Evolutionary conservation across 2,113 vertebrate genomes (phyloP), one percentile per base, ranked within the genome.

Genomic region (Sula dactylatra): DNA sequence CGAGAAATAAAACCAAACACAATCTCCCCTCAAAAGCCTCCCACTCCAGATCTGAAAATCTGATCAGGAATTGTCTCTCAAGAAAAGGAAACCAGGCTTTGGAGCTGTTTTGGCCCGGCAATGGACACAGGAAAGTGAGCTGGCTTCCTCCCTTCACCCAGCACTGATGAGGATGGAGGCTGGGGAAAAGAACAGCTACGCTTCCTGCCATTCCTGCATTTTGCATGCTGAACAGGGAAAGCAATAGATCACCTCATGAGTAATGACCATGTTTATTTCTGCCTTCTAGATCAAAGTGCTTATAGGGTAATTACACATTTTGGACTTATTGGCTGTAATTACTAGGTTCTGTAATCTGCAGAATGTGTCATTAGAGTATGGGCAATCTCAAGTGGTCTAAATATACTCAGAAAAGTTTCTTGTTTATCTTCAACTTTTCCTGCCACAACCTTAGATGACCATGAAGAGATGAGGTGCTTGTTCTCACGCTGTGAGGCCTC

Each of bases 261-360:
- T 32, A 91, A 79, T 26, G 2, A 40, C 90, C 80, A 1, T 9
- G 31, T 47, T 72, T 32, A 26, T 56, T 82, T 86, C 86, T 93
- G 88, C 67, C 72, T 93, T 56, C 69, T 6, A 87, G 62, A 40
- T 82, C 80, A 13, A 61, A 94, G 69, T n/a, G 61, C 65, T 90
- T 29, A 50, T 52, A 38, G 86, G 71, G 81, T 94, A 95, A 96
- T 97, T 92, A 91, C 64, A 66, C 42, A 49, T 76, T 95, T 83
- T 91, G 90, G 90, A 78, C 83, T 93, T 91, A 90, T 70, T 93
- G 97, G 84, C 56, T 91, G n/a, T 97, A 97, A 97, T 97, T 96
- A 91, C 49, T 34, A 10, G 62, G 26, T 62, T 96, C 90, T 87
- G 40, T 80, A 84, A 80, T 81, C 66, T 86, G n/a, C 79, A 93